Percentiles rank a stretch among this genome's conserved stretches.
Evolutionary conservation across 2,113 vertebrate genomes (phyloP).

Genomic region (Phyllopteryx taeniolatus): DNA sequence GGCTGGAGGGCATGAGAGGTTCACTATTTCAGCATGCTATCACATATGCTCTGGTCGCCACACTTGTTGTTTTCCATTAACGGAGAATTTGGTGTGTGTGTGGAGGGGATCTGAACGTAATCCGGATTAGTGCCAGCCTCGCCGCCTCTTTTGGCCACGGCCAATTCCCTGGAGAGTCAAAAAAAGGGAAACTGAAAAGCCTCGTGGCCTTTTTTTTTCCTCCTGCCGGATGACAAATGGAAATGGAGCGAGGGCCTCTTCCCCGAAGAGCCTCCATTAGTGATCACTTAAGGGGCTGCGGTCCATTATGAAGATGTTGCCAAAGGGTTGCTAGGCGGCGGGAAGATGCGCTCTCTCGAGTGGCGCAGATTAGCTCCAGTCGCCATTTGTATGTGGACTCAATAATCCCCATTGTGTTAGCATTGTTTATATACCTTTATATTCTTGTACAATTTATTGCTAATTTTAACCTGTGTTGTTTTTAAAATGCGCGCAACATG

Average conservation of each 20-base stretch:
- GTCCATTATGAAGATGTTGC: conserved; percentile 62
- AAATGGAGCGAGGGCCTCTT: conserved; percentile 59
- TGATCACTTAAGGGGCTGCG: conserved; percentile 65
- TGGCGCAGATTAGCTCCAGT: conserved; percentile 9
- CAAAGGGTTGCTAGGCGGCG: conserved; percentile 18
- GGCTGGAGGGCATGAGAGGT: conserved; percentile 5
- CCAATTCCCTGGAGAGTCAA: conserved; percentile 53
- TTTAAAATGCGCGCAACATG: not conserved
- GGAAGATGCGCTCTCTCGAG: conserved; percentile 47
- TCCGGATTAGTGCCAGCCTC: conserved; percentile 62
- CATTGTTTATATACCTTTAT: not conserved
- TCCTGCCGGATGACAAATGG: conserved; percentile 49
- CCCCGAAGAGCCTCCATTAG: conserved; percentile 67
- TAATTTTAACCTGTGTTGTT: not conserved
- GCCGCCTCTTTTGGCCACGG: conserved; percentile 25
- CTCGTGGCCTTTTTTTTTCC: conserved; percentile 54
- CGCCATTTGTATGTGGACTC: not conserved
- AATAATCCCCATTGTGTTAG: not conserved
- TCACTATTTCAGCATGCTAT: conserved; percentile 18
- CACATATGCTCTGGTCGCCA: conserved; percentile 23
- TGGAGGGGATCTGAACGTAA: conserved; percentile 46
- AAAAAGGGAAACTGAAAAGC: conserved; percentile 29
- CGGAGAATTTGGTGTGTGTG: conserved; percentile 35
- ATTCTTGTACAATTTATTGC: not conserved
- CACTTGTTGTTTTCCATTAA: conserved; percentile 51